Evolutionary conservation across 2,888 invertebrate genomes (phyloP).

Genomic region (Eupithecia vulgata): DNA sequence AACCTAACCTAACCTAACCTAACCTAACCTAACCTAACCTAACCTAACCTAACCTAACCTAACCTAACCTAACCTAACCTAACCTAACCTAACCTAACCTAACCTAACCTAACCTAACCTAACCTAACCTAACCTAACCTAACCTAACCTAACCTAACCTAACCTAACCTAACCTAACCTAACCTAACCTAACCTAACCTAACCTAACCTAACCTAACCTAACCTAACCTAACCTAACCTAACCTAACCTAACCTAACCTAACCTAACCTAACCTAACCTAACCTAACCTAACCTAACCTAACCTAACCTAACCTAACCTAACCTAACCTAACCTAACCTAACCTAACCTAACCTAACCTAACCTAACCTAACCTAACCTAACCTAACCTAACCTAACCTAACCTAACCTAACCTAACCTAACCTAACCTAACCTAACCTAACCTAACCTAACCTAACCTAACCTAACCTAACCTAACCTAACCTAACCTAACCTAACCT

Average conservation of each 20-base stretch:
- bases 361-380: conserved; percentile 5
- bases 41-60: conserved; percentile 16
- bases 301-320: conserved; percentile 1
- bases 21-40: conserved; percentile 16
- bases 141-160: conserved; percentile 16
- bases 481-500: too few relatives aligned
- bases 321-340: too few relatives aligned
- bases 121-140: conserved; percentile 16
- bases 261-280: conserved; percentile 7
- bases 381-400: conserved; percentile 16
- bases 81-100: conserved; percentile 15
- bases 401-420: not conserved
- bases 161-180: conserved; percentile 16
- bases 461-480: too few relatives aligned
- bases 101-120: conserved; percentile 16
- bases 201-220: conserved; percentile 13
- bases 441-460: too few relatives aligned
- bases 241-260: conserved; percentile 16
- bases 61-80: conserved; percentile 16
- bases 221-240: conserved; percentile 16
- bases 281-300: not conserved
- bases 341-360: too few relatives aligned
- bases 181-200: conserved; percentile 15
- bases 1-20: conserved; percentile 16
- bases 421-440: too few relatives aligned